Base-by-base conservation (phyloP, 2,113 vertebrate genomes). In the Chamaea fasciata region DNA sequence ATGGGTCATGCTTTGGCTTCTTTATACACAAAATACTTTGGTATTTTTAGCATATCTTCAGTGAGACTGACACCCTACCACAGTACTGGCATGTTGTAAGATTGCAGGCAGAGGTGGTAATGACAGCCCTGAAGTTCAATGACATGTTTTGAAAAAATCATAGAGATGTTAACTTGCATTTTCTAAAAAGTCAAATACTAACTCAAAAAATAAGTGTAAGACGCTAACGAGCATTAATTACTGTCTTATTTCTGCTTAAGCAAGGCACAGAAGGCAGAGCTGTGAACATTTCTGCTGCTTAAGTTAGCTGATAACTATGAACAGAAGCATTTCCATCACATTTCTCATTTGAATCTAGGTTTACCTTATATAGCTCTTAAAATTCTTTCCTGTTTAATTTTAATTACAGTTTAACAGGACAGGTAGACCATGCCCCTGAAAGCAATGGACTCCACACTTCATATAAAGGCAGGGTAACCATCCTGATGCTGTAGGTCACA, bases 41-140 rank as follows among this genome's bases (percentile, higher is more conserved):
- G 52, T 95, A 95, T 96, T 95, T 94, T 94, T 96, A 94, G 92
- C 49, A 35, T 93, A 90, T 94, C 92, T 91, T 89, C 53, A 89
- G 60, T 75, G 77, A 71, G 80, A 63, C 69, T 87, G 84, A 86
- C 89, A 52, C 64, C 89, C 47, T 89, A 67, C 68, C 53, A 60
- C 41, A 68, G 83, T 60, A 47, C 47, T 91, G 73, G 78, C 44
- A 75, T 56, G 77, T 60, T 78, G 26, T 68, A 78, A 84, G 80
- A 49, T 33, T 64, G 56, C 57, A 90, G 75, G 60, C 74, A n/a
- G 89, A 89, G 64, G 77, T 89, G 65, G 69, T 84, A 94, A 92
- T 92, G 89, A 92, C 77, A 84, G 56, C 41, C 57, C 57, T 90
- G 74, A 82, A 71, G 65, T 81, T 93, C 81, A 93, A 3, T 68